Conservation (phyloP, 2,113 vertebrate species). For the Podarcis muralis region DNA sequence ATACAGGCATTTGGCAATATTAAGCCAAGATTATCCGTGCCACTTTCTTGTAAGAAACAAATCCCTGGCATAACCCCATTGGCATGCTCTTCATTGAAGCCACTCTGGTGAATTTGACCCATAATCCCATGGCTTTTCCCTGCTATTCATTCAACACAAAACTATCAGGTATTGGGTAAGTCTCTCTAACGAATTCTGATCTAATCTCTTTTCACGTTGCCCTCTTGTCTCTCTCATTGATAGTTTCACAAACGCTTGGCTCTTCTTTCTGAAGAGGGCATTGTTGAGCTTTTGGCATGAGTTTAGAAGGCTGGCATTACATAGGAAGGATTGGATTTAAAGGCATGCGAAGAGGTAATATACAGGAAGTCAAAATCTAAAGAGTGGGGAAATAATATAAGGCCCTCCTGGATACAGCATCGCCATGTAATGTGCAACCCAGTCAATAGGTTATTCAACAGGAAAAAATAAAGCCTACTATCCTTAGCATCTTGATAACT, state of each 20-base stretch:
- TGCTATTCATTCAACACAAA: slow-evolving; percentile 37
- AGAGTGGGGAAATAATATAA: not conserved
- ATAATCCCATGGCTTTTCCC: slow-evolving; percentile 38
- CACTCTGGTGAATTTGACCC: slow-evolving; percentile 23
- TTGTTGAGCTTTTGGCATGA: slow-evolving; percentile 6
- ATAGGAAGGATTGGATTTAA: slow-evolving; percentile 21
- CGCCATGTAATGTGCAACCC: not conserved
- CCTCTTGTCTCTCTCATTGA: slow-evolving; percentile 33
- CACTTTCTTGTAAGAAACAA: slow-evolving; percentile 38
- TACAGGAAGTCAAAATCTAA: slow-evolving; percentile 11
- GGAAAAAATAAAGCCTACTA: slow-evolving; percentile 2
- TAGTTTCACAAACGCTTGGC: not conserved
- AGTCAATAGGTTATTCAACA: slow-evolving; percentile 10
- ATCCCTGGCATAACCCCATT: slow-evolving; percentile 14
- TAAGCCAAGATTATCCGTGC: not conserved
- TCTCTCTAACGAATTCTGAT: slow-evolving; percentile 33
- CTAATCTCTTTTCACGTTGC: slow-evolving; percentile 40
- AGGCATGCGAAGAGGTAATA: not conserved
- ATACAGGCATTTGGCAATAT: not conserved
- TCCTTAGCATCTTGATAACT: not conserved
- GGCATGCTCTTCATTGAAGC: slow-evolving; percentile 14
- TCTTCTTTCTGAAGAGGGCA: not conserved
- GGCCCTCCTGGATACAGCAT: not conserved
- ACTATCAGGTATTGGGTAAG: slow-evolving; percentile 1
- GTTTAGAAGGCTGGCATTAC: not conserved